Evolutionary conservation across 1,140 invertebrate species (phyloP).

Genomic region (Caenorhabditis inopinata): DNA sequence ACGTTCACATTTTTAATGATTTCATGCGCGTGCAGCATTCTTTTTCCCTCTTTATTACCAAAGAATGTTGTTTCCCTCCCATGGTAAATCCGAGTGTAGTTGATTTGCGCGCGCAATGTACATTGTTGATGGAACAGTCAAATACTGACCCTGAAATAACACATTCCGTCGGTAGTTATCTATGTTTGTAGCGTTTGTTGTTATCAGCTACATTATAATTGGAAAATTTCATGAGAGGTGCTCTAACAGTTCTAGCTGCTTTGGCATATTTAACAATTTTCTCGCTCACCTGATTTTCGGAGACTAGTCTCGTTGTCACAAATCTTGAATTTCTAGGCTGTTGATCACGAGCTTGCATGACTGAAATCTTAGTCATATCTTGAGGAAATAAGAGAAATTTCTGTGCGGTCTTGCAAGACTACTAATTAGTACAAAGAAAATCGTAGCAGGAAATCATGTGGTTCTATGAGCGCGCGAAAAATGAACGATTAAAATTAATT

Average conservation of each 20-base stretch:
- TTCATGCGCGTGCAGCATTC: too few species aligned
- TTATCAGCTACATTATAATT: background rate
- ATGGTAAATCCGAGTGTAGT: background rate
- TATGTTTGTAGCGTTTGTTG: slow-evolving; percentile 13
- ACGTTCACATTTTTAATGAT: background rate
- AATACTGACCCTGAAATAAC: slow-evolving; percentile 30
- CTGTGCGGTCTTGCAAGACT: too few species aligned
- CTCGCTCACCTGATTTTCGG: slow-evolving; percentile 6
- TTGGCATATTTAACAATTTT: background rate
- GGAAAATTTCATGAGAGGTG: background rate
- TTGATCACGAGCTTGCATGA: background rate
- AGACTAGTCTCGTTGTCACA: background rate
- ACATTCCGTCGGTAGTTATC: slow-evolving; percentile 9
- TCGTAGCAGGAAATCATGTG: too few species aligned
- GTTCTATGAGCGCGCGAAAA: too few species aligned
- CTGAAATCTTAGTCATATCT: slow-evolving; percentile 12
- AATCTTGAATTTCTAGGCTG: background rate
- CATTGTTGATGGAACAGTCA: slow-evolving; percentile 28
- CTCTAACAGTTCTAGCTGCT: background rate
- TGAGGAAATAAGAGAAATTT: background rate
- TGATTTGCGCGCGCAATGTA: slow-evolving; percentile 5
- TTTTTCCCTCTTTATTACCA: background rate
- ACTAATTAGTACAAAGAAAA: too few species aligned
- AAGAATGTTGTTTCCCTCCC: background rate
- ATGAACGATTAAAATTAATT: too few species aligned